Percentiles rank a stretch among this genome's conserved stretches.
phyloP scores from a whole-genome alignment of 2,888 invertebrate species.

The Drosophila imparisetae region DNA sequence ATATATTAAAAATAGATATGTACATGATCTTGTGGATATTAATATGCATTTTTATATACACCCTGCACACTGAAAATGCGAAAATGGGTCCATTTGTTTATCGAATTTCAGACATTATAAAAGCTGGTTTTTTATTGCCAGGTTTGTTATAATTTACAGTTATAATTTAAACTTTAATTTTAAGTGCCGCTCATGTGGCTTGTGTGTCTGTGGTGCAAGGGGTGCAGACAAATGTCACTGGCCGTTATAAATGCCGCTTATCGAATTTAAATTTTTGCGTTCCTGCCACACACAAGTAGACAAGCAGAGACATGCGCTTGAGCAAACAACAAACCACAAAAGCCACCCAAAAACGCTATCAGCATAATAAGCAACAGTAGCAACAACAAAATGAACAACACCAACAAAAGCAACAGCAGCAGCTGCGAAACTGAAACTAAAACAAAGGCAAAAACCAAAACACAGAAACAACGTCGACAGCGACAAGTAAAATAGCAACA shows the following conservation, averaged over 20 bases:
- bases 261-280: constrained; percentile 73
- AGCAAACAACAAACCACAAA: constrained; percentile 54
- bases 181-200: not conserved
- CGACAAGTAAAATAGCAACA: constrained; percentile 62
- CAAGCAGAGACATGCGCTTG: constrained; percentile 18
- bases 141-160: not conserved
- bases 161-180: not conserved
- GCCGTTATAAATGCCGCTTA: constrained; percentile 65
- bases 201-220: not conserved
- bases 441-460: constrained; percentile 58
- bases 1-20: not conserved
- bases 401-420: not conserved
- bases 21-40: not conserved
- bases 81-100: not conserved
- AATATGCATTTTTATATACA: not conserved
- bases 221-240: constrained; percentile 59
- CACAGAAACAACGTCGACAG: constrained; percentile 56
- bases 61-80: too few relatives aligned
- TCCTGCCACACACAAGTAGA: constrained; percentile 32
- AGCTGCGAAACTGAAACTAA: constrained; percentile 56
- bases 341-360: constrained; percentile 73
- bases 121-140: not conserved
- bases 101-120: not conserved
- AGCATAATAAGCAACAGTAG: constrained; percentile 68
- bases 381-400: constrained; percentile 26